Evolutionary conservation across 2,888 invertebrate species (phyloP).

Genomic region (Arenicola marina): DNA sequence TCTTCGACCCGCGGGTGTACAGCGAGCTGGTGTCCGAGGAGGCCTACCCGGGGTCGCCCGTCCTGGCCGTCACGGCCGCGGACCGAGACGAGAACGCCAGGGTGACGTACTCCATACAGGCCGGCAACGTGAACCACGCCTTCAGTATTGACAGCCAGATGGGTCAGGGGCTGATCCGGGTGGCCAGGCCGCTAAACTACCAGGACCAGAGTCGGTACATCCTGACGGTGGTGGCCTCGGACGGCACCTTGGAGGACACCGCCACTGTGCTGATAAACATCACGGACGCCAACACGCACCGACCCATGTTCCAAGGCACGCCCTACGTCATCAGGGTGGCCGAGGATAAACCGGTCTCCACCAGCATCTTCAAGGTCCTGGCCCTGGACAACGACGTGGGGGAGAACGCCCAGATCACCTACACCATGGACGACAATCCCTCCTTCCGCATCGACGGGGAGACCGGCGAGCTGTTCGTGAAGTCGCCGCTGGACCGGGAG

Average conservation of each 20-base stretch:
- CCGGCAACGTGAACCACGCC: slow-evolving; percentile 60
- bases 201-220: slow-evolving; percentile 79
- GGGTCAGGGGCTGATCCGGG: slow-evolving; percentile 71
- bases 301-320: slow-evolving; percentile 90
- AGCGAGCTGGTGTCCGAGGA: slow-evolving; percentile 66
- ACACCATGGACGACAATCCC: slow-evolving; percentile 60
- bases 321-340: slow-evolving; percentile 87
- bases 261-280: slow-evolving; percentile 90
- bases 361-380: slow-evolving; percentile 87
- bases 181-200: slow-evolving; percentile 89
- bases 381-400: slow-evolving; percentile 95
- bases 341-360: slow-evolving; percentile 90
- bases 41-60: slow-evolving; percentile 81
- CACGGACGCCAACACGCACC: slow-evolving; percentile 91
- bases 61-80: slow-evolving; percentile 90
- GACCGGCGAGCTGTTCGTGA: slow-evolving; percentile 91
- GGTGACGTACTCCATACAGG: slow-evolving; percentile 78
- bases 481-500: slow-evolving; percentile 84
- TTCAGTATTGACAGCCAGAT: slow-evolving; percentile 86
- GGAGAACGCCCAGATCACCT: slow-evolving; percentile 76
- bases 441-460: slow-evolving; percentile 85
- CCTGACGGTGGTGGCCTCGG: slow-evolving; percentile 78
- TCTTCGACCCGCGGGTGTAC: slow-evolving; percentile 65
- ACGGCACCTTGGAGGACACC: slow-evolving; percentile 85
- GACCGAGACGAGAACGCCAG: slow-evolving; percentile 94